Evolutionary conservation across 2,888 invertebrate genomes (phyloP).

Genomic region (Phasia obesa): DNA sequence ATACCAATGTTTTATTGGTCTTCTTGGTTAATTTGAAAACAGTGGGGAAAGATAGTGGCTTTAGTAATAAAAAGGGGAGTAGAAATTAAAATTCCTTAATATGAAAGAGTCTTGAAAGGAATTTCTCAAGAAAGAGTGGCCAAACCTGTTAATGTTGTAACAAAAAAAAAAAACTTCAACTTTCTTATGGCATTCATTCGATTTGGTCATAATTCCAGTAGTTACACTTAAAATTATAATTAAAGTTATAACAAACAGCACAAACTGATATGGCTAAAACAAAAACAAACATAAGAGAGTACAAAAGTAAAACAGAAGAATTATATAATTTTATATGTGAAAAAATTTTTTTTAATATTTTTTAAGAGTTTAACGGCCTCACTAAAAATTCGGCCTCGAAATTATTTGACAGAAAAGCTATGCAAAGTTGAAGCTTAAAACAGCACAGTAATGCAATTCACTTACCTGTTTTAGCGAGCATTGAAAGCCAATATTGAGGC

Average conservation of each 20-base stretch:
- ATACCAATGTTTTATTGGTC: constrained; percentile 16
- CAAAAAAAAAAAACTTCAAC: not conserved
- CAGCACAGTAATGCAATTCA: no score
- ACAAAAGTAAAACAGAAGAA: no score
- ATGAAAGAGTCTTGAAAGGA: constrained; percentile 31
- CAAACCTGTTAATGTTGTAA: constrained; percentile 32
- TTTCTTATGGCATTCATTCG: constrained; percentile 16
- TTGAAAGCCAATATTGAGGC: no score
- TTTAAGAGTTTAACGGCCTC: no score
- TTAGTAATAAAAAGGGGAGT: constrained; percentile 44
- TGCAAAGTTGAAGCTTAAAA: no score
- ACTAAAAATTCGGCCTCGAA: no score
- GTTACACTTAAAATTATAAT: constrained; percentile 1
- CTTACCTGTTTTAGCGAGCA: no score
- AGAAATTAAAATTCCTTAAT: constrained; percentile 44
- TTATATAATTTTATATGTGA: no score
- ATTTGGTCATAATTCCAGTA: not conserved
- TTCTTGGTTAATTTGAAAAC: constrained; percentile 39
- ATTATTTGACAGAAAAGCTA: no score
- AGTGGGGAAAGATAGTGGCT: not conserved
- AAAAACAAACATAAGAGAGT: not conserved
- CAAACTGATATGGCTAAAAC: not conserved
- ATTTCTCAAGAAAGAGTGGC: constrained; percentile 51
- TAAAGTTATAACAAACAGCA: not conserved
- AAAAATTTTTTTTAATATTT: no score